Evolutionary conservation across 2,113 vertebrate genomes (phyloP).

Genomic region (Crocuta crocuta): DNA sequence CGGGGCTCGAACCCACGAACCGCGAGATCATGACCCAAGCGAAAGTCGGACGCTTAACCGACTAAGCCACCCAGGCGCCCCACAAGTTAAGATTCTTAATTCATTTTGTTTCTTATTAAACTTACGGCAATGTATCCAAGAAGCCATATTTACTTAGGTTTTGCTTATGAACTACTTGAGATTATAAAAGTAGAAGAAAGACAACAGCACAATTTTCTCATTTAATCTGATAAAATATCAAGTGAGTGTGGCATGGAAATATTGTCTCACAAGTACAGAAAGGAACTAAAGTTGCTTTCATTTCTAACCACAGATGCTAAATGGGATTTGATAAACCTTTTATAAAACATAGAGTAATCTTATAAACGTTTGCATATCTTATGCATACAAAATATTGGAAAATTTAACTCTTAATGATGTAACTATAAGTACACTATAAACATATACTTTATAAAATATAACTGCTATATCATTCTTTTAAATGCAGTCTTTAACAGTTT

Average conservation of each 20-base stretch:
- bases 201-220: not conserved
- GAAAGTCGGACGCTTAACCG: too few relatives aligned
- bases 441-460: not conserved
- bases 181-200: not conserved
- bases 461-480: not conserved
- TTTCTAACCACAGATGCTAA: not conserved
- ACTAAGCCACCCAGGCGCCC: too few relatives aligned
- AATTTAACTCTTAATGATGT: not conserved
- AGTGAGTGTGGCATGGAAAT: not conserved
- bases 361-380: not conserved
- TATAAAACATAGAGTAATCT: not conserved
- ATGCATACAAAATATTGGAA: not conserved
- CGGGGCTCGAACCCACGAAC: too few relatives aligned
- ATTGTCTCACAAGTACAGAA: not conserved
- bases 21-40: too few relatives aligned
- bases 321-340: not conserved
- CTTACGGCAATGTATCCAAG: not conserved
- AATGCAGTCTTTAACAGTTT: not conserved
- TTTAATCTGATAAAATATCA: not conserved
- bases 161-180: not conserved
- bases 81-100: not conserved
- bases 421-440: not conserved
- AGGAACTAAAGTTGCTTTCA: not conserved
- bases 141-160: not conserved
- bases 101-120: conserved; percentile 16